Percentiles rank a stretch among this genome's conserved stretches.
Evolutionary conservation across 2,797 vertebrate genomes (phyloP).

Genomic region (Dromococcyx pavoninus): DNA sequence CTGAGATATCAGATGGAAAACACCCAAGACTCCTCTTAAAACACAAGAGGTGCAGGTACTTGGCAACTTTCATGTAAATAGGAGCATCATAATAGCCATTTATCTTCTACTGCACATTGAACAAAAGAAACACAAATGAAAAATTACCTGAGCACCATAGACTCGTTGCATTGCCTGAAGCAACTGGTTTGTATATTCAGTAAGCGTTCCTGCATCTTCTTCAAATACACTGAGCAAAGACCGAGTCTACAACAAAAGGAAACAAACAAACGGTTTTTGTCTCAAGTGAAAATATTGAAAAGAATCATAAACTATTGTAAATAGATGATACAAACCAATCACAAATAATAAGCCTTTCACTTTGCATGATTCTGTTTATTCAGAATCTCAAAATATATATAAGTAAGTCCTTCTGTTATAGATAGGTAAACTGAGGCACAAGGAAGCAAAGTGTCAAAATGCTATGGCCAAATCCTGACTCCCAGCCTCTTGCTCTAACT

Average conservation of each 20-base stretch:
- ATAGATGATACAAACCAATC: not conserved
- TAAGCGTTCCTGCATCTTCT: constrained; percentile 95
- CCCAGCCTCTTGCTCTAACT: not conserved
- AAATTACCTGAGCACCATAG: constrained; percentile 93
- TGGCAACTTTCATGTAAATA: not conserved
- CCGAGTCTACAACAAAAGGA: constrained; percentile 83
- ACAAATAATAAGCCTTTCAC: not conserved
- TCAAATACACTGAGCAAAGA: constrained; percentile 98
- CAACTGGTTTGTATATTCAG: constrained; percentile 95
- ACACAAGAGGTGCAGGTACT: not conserved
- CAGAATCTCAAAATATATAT: not conserved
- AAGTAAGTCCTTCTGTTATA: not conserved
- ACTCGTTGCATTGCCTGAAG: constrained; percentile 96
- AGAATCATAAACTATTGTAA: not conserved
- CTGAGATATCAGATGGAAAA: not conserved
- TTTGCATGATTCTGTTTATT: not conserved
- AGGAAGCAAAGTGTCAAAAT: not conserved
- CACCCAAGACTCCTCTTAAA: not conserved
- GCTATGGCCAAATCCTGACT: not conserved
- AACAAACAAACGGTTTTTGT: not conserved
- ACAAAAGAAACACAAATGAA: constrained; percentile 30
- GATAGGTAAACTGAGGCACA: not conserved
- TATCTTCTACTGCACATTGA: not conserved
- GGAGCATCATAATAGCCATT: not conserved
- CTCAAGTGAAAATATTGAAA: not conserved